phyloP scores from a whole-genome alignment of 2,888 invertebrate species.

The Camponotus fellah region DNA sequence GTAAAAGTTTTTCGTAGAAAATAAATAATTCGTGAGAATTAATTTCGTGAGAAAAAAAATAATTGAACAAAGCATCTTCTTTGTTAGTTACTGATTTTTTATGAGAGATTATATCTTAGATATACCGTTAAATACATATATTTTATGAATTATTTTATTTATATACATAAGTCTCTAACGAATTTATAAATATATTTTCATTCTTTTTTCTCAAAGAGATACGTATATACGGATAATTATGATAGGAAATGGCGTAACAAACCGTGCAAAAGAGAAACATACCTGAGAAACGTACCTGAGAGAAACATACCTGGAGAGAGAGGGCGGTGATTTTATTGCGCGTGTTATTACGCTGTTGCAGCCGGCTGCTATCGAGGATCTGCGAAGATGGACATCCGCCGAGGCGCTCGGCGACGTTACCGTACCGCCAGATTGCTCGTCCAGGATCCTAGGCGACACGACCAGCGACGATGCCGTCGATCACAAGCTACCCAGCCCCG shows the following conservation, averaged over 20 bases:
- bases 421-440: conserved; percentile 92
- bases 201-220: neutral
- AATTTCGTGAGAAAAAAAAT: neutral
- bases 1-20: neutral
- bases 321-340: conserved; percentile 50
- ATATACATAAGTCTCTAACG: neutral
- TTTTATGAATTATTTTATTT: neutral
- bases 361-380: conserved; percentile 93
- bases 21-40: neutral
- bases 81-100: neutral
- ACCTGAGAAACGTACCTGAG: conserved; percentile 1
- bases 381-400: conserved; percentile 94
- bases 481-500: conserved; percentile 95
- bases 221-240: neutral
- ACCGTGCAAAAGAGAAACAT: neutral
- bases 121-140: neutral
- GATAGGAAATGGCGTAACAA: neutral
- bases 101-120: neutral
- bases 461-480: conserved; percentile 92
- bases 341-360: conserved; percentile 80
- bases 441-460: conserved; percentile 88
- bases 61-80: neutral
- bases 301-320: neutral
- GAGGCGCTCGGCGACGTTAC: conserved; percentile 94
- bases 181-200: neutral